These are phyloP conservation scores for Oreonectes daqikongensis DNA, from an alignment of 2,797 vertebrate genomes.

Conservation along the genomic window DNA sequence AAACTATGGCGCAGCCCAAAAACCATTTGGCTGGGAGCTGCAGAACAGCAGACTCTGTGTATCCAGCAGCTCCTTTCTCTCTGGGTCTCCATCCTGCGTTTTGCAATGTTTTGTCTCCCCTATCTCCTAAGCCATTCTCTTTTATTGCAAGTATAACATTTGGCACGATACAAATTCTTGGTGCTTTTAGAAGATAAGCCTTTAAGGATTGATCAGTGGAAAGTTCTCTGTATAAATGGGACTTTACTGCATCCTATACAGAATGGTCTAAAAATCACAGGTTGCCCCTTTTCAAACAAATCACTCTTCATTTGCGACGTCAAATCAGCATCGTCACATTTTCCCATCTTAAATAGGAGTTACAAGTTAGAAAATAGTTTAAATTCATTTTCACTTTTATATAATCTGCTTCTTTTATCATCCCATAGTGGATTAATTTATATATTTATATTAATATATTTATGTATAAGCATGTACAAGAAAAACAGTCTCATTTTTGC, in stretches of 20 bases:
- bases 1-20: conserved; percentile 78
- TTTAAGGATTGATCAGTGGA: conserved; percentile 79
- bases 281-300: conserved; percentile 72
- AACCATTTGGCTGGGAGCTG: conserved; percentile 81
- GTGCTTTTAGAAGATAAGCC: conserved; percentile 76
- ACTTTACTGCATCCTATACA: conserved; percentile 78
- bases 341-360: conserved; percentile 87
- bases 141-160: conserved; percentile 89
- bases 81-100: conserved; percentile 41
- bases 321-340: conserved; percentile 74
- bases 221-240: conserved; percentile 81
- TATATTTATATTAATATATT: conserved; percentile 76
- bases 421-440: conserved; percentile 81
- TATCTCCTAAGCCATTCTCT: conserved; percentile 68
- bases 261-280: conserved; percentile 79
- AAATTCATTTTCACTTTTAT: conserved; percentile 84
- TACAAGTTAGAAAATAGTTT: conserved; percentile 95
- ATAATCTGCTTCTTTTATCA: conserved; percentile 88
- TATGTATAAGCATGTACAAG: conserved; percentile 97
- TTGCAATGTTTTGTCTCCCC: conserved; percentile 61
- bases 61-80: conserved; percentile 58
- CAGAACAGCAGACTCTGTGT: conserved; percentile 79
- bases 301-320: conserved; percentile 73
- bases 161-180: conserved; percentile 87
- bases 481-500: conserved; percentile 88